phyloP scores from a whole-genome alignment of 2,113 vertebrate species.

The Coreoperca whiteheadi region DNA sequence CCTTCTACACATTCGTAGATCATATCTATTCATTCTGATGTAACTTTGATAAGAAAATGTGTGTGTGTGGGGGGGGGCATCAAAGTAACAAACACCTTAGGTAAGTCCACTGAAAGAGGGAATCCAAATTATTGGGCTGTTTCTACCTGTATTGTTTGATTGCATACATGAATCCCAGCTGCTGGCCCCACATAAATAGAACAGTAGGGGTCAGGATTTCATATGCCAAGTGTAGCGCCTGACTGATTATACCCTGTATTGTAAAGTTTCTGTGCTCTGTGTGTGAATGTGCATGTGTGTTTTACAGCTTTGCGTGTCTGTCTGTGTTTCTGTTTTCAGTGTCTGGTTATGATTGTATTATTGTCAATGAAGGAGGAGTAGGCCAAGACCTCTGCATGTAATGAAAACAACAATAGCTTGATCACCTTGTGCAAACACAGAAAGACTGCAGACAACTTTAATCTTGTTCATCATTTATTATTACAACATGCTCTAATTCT shows the following conservation, averaged over 20 bases:
- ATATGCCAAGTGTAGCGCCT: constrained; percentile 38
- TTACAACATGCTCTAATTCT: constrained; percentile 35
- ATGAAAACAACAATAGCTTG: constrained; percentile 21
- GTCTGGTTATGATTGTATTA: constrained; percentile 38
- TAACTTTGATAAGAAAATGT: constrained; percentile 15
- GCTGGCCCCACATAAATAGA: constrained; percentile 34
- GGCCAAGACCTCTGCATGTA: constrained; percentile 18
- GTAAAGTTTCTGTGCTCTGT: constrained; percentile 5
- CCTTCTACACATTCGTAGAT: constrained; percentile 24
- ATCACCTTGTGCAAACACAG: constrained; percentile 17
- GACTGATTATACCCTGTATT: constrained; percentile 8
- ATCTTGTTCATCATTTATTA: constrained; percentile 24
- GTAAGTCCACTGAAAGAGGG: background rate
- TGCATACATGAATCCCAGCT: constrained; percentile 23
- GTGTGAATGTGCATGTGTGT: constrained; percentile 8
- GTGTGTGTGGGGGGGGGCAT: background rate
- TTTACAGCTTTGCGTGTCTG: constrained; percentile 9
- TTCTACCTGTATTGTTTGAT: constrained; percentile 29
- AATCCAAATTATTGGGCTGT: background rate
- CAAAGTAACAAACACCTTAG: background rate
- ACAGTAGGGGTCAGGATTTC: constrained; percentile 86
- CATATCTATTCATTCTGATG: constrained; percentile 36
- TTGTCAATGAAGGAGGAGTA: constrained; percentile 32
- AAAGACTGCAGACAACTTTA: constrained; percentile 13
- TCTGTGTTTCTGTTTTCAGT: constrained; percentile 6